Evolutionary conservation across 1,140 invertebrate genomes (phyloP).

Genomic region (Tenebrio molitor): DNA sequence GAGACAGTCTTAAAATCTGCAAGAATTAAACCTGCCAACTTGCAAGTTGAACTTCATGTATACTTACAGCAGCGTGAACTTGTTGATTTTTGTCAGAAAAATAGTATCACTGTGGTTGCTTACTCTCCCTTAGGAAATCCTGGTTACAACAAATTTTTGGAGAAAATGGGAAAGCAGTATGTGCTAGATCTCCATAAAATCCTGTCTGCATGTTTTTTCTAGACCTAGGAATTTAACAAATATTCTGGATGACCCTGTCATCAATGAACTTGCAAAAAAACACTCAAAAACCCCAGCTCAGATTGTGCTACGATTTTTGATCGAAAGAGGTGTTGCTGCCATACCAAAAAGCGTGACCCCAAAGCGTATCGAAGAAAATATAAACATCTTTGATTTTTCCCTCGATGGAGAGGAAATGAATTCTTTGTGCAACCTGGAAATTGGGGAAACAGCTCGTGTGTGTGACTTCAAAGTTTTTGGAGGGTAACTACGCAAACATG

Average conservation of each 20-base stretch:
- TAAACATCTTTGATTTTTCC: slow-evolving; percentile 68
- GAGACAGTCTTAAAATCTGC: slow-evolving; percentile 73
- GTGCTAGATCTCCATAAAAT: neutral
- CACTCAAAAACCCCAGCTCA: slow-evolving; percentile 74
- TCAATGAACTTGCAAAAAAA: slow-evolving; percentile 65
- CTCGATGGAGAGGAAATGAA: slow-evolving; percentile 64
- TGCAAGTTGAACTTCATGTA: slow-evolving; percentile 85
- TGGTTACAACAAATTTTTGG: slow-evolving; percentile 69
- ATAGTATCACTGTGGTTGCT: slow-evolving; percentile 81
- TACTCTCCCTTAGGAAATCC: slow-evolving; percentile 86
- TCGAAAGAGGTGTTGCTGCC: slow-evolving; percentile 71
- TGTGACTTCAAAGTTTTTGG: slow-evolving; percentile 25
- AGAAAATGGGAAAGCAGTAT: slow-evolving; percentile 28
- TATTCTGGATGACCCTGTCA: slow-evolving; percentile 31
- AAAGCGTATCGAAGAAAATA: slow-evolving; percentile 72
- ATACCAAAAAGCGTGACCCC: slow-evolving; percentile 76
- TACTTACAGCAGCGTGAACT: slow-evolving; percentile 85
- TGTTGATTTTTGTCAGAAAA: slow-evolving; percentile 77
- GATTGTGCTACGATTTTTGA: slow-evolving; percentile 71
- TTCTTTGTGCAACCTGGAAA: slow-evolving; percentile 59
- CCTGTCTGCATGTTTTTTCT: neutral
- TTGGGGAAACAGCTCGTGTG: slow-evolving; percentile 4
- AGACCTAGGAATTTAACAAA: slow-evolving; percentile 11
- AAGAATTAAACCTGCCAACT: slow-evolving; percentile 77
- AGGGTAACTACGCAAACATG: too few relatives aligned